phyloP scores from a whole-genome alignment of 2,113 vertebrate species.

The Apaloderma vittatum region DNA sequence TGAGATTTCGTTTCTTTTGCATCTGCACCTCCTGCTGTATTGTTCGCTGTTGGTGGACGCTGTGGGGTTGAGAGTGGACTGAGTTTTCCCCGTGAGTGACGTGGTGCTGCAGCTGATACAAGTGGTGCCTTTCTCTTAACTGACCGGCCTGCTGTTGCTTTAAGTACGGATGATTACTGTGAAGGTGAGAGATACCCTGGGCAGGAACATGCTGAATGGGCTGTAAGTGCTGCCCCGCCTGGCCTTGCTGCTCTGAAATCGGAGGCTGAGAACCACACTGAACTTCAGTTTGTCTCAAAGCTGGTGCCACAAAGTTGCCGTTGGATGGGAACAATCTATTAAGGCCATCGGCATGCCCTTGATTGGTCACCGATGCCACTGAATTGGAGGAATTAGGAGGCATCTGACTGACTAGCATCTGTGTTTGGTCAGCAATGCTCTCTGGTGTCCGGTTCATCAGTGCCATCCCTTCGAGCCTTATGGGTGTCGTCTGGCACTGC shows the following conservation, averaged over 20 bases:
- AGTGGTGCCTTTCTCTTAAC: conserved; percentile 86
- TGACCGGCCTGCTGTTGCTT: conserved; percentile 90
- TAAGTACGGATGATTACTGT: conserved; percentile 88
- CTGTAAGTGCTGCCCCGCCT: conserved; percentile 86
- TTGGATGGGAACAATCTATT: conserved; percentile 85
- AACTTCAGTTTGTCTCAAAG: conserved; percentile 85
- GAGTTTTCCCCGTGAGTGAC: conserved; percentile 86
- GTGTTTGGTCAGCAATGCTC: conserved; percentile 84
- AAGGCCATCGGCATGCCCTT: conserved; percentile 81
- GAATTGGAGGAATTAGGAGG: conserved; percentile 85
- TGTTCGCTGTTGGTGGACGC: conserved; percentile 88
- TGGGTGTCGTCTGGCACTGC: conserved; percentile 80
- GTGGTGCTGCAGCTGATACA: conserved; percentile 94
- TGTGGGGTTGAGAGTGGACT: conserved; percentile 81
- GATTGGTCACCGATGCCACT: conserved; percentile 79
- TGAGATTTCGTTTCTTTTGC: conserved; percentile 92
- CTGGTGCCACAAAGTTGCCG: conserved; percentile 85
- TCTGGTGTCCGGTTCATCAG: conserved; percentile 75
- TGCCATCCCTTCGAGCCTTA: conserved; percentile 87
- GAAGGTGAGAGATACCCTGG: conserved; percentile 87
- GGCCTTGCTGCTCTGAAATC: conserved; percentile 85
- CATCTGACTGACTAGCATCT: conserved; percentile 87
- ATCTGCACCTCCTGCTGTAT: conserved; percentile 92
- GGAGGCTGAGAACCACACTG: conserved; percentile 87
- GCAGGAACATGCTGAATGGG: conserved; percentile 83